phyloP scores from a whole-genome alignment of 1,140 invertebrate species.

The Globodera rostochiensis region DNA sequence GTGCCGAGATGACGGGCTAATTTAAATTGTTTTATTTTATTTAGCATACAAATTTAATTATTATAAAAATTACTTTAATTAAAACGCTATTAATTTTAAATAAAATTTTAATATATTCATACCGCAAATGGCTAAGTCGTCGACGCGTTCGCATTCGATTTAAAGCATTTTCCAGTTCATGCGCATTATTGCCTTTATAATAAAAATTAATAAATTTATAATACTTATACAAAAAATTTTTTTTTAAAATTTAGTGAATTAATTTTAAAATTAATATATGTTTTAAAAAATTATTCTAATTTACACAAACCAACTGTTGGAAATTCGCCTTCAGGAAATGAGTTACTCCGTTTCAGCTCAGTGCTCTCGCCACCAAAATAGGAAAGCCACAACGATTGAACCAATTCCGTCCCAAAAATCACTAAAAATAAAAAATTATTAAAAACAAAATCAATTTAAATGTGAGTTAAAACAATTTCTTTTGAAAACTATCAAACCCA shows the following conservation, averaged over 20 bases:
- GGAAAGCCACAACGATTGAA: conserved; percentile 54
- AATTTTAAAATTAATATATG: not conserved
- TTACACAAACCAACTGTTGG: not conserved
- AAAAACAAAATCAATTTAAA: not conserved
- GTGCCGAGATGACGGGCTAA: not conserved
- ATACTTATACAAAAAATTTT: too few species aligned
- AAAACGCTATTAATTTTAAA: not conserved
- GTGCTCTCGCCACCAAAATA: conserved; percentile 47
- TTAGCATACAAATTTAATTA: not conserved
- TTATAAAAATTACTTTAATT: not conserved
- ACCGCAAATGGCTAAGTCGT: not conserved
- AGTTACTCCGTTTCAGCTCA: conserved; percentile 57
- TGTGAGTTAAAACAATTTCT: too few species aligned
- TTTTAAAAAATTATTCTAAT: not conserved
- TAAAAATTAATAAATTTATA: not conserved
- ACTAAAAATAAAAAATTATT: conserved; percentile 24
- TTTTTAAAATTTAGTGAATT: too few species aligned
- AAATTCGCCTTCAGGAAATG: conserved; percentile 39
- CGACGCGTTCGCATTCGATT: not conserved
- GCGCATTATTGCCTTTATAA: not conserved
- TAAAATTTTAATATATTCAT: not conserved
- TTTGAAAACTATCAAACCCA: too few species aligned
- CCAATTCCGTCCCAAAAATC: conserved; percentile 63
- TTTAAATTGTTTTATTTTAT: not conserved
- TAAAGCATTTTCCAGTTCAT: not conserved